Percentiles rank a stretch among this genome's conserved stretches.
phyloP scores from a whole-genome alignment of 2,888 invertebrate species.

The Amphipoea oculea region DNA sequence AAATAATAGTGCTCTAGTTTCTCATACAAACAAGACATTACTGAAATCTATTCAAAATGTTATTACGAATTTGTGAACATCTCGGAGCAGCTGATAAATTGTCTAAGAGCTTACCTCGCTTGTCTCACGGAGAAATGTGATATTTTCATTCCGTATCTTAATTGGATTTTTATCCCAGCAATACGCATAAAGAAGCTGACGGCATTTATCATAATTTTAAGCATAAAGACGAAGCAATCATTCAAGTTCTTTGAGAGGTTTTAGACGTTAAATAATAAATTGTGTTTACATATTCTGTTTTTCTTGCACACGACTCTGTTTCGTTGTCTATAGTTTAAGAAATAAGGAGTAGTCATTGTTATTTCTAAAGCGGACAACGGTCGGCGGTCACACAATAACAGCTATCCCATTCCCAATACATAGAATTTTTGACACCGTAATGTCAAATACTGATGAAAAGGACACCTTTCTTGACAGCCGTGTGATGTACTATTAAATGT shows the following conservation, averaged over 20 bases:
- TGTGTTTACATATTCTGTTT: background rate
- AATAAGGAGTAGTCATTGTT: background rate
- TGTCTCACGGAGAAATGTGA: conserved; percentile 57
- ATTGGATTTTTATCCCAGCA: conserved; percentile 63
- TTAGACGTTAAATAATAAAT: conserved; percentile 36
- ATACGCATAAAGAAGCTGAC: conserved; percentile 51
- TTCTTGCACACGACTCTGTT: background rate
- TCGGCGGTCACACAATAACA: no score
- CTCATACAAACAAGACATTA: conserved; percentile 43
- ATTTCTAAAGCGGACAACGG: background rate
- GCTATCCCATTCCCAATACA: no score
- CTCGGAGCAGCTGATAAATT: conserved; percentile 54
- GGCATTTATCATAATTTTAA: conserved; percentile 59
- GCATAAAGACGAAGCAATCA: conserved; percentile 38
- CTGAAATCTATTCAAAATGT: conserved; percentile 50
- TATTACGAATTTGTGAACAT: conserved; percentile 48
- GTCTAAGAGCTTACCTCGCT: conserved; percentile 49
- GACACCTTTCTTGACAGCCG: no score
- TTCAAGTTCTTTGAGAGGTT: conserved; percentile 43
- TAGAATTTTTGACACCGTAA: no score
- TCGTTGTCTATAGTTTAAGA: background rate
- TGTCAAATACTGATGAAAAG: no score
- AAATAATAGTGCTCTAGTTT: conserved; percentile 51
- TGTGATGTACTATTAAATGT: no score
- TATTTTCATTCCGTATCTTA: conserved; percentile 63